Conservation (phyloP, 2,888 invertebrate species). For the Zygogramma bicolorata region DNA sequence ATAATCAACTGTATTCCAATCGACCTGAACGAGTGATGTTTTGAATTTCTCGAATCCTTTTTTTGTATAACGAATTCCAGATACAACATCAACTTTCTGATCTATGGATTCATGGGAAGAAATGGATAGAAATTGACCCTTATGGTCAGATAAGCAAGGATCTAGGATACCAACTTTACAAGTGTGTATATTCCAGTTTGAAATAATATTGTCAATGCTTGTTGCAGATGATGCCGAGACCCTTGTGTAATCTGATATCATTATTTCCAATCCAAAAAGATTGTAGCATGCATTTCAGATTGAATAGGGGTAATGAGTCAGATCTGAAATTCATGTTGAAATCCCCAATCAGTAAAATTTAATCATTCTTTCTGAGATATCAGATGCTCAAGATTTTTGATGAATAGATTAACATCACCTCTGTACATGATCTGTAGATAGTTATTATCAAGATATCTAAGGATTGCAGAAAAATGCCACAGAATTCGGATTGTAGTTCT, state of each 20-base stretch:
- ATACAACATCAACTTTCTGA: slow-evolving; percentile 9
- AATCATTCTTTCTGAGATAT: too few relatives aligned
- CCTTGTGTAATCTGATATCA: not conserved
- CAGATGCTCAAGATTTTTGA: not conserved
- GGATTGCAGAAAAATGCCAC: too few relatives aligned
- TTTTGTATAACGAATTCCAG: slow-evolving; percentile 13
- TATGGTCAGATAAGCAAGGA: too few relatives aligned
- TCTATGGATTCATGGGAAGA: too few relatives aligned
- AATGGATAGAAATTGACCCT: too few relatives aligned
- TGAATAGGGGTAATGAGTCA: not conserved
- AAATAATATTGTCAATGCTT: slow-evolving; percentile 5
- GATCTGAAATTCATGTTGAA: too few relatives aligned
- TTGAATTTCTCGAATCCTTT: slow-evolving; percentile 17
- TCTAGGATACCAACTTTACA: not conserved
- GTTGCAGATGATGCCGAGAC: too few relatives aligned
- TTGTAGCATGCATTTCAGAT: not conserved
- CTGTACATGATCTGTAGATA: slow-evolving; percentile 7
- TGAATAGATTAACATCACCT: not conserved
- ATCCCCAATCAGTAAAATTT: too few relatives aligned
- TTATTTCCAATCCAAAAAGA: not conserved
- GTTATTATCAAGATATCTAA: too few relatives aligned
- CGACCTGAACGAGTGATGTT: slow-evolving; percentile 8
- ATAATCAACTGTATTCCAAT: too few relatives aligned
- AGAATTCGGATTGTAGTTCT: too few relatives aligned
- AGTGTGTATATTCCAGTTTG: slow-evolving; percentile 13